A percentile compares a stretch with the other conserved stretches of the same genome.
These are phyloP conservation scores for Coptotermes formosanus DNA, from an alignment of 1,140 invertebrate genomes.

Conservation along the genomic window DNA sequence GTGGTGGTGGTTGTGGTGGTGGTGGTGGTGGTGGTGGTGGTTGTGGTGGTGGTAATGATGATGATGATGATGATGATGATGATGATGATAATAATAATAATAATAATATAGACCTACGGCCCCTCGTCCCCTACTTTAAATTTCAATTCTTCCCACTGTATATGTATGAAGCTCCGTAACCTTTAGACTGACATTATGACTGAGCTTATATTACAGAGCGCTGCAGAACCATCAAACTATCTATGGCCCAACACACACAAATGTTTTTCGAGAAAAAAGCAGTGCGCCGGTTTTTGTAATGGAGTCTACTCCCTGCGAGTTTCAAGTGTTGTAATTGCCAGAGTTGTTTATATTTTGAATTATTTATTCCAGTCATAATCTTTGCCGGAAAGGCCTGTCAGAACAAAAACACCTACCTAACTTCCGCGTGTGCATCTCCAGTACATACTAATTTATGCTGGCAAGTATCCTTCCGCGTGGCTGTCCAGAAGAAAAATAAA, in stretches of 20 bases:
- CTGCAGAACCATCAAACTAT: neutral
- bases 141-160: too few relatives aligned
- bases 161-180: too few relatives aligned
- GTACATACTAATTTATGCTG: neutral
- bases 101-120: too few relatives aligned
- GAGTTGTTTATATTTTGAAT: neutral
- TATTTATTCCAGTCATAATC: neutral
- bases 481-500: neutral
- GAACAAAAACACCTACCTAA: neutral
- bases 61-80: too few relatives aligned
- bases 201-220: too few relatives aligned
- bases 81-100: too few relatives aligned
- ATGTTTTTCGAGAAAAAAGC: neutral
- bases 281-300: neutral
- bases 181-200: too few relatives aligned
- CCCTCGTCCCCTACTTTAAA: too few relatives aligned
- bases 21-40: too few relatives aligned
- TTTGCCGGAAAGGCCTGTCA: neutral
- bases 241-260: neutral
- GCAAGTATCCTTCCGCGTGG: neutral
- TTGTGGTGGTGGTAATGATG: too few relatives aligned
- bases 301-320: neutral
- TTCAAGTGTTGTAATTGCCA: neutral
- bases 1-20: too few relatives aligned
- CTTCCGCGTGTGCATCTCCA: neutral